phyloP scores from a whole-genome alignment of 1,140 invertebrate genomes.

The Helicoverpa zea region DNA sequence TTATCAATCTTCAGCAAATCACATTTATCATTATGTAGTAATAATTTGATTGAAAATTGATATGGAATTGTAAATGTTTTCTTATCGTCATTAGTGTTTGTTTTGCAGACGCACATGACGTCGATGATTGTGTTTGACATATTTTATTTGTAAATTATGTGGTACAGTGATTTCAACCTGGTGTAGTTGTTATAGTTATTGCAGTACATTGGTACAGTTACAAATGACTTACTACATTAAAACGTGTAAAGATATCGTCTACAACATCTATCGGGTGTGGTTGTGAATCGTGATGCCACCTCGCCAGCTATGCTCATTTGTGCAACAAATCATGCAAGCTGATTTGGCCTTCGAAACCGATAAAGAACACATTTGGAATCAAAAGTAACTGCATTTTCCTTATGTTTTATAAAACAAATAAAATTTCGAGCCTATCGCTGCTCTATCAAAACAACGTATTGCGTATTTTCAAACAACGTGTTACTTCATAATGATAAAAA shows the following conservation, averaged over 20 bases:
- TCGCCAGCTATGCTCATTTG: conserved; percentile 61
- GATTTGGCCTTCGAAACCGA: conserved; percentile 73
- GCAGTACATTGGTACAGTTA: neutral
- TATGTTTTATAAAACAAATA: neutral
- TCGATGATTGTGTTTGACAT: conserved; percentile 5
- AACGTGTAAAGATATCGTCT: conserved; percentile 43
- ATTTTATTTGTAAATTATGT: conserved; percentile 31
- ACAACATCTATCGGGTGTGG: conserved; percentile 64
- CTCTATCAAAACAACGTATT: conserved; percentile 18
- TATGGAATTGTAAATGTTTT: conserved; percentile 28
- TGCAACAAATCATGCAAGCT: conserved; percentile 74
- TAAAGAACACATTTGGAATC: conserved; percentile 72
- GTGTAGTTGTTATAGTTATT: neutral
- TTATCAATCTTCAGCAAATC: conserved; percentile 34
- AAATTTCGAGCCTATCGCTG: conserved; percentile 51
- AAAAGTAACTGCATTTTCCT: conserved; percentile 67
- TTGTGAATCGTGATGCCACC: conserved; percentile 66
- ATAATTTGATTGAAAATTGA: conserved; percentile 30
- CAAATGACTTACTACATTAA: conserved; percentile 9
- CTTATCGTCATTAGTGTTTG: conserved; percentile 36
- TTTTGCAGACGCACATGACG: conserved; percentile 32
- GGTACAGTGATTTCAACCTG: neutral
- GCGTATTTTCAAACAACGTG: conserved; percentile 21
- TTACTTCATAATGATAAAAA: conserved; percentile 45
- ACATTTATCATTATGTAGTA: conserved; percentile 28